Evolutionary conservation across 2,888 invertebrate genomes (phyloP).

Genomic region (Polydrusus tereticollis): DNA sequence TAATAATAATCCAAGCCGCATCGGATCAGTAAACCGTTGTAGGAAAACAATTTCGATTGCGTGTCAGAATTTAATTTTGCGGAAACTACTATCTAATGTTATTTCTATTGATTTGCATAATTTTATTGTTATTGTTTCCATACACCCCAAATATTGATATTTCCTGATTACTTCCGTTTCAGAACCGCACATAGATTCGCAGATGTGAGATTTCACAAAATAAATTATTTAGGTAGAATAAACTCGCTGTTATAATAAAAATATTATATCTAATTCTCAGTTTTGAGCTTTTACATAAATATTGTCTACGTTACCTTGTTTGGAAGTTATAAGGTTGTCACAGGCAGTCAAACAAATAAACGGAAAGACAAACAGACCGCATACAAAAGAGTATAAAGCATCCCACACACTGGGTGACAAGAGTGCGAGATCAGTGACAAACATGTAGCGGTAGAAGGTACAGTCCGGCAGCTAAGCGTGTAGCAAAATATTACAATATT

Average conservation of each 20-base stretch:
- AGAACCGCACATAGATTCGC: conserved; percentile 10
- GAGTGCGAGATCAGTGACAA: too few species aligned
- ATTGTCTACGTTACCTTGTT: too few species aligned
- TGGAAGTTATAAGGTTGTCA: too few species aligned
- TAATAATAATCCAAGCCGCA: conserved; percentile 37
- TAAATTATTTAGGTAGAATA: background rate
- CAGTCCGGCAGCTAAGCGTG: too few species aligned
- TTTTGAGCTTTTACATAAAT: too few species aligned
- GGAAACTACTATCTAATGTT: conserved; percentile 44
- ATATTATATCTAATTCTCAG: too few species aligned
- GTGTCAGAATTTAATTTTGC: conserved; percentile 48
- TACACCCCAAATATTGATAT: conserved; percentile 35
- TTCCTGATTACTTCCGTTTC: conserved; percentile 29
- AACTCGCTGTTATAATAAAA: background rate
- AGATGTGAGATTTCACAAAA: conserved; percentile 4
- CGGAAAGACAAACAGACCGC: too few species aligned
- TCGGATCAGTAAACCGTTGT: conserved; percentile 37
- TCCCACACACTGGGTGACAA: too few species aligned
- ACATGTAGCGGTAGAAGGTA: too few species aligned
- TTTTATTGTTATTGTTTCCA: conserved; percentile 39
- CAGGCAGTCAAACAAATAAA: too few species aligned
- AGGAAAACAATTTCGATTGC: conserved; percentile 46
- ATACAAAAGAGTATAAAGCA: too few species aligned
- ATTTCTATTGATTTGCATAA: conserved; percentile 46
- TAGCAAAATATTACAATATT: too few species aligned